These are phyloP conservation scores for Aldrovandia affinis DNA, from an alignment of 2,797 vertebrate species.

Conservation along the genomic window DNA sequence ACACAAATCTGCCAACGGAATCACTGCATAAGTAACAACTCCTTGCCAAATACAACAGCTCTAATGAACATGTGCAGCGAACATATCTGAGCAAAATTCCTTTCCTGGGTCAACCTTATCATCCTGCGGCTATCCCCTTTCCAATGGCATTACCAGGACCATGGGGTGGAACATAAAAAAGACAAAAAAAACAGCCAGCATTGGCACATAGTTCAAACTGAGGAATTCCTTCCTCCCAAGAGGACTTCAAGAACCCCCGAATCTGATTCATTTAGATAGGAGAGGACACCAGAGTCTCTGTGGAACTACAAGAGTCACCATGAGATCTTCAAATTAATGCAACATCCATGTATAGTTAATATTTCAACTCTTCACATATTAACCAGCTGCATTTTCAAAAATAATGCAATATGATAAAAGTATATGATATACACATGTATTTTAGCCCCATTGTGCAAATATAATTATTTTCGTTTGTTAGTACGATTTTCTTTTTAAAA, in stretches of 20 bases:
- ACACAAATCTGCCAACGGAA: background rate
- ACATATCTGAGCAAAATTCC: constrained; percentile 8
- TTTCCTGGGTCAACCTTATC: background rate
- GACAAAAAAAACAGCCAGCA: constrained; percentile 18
- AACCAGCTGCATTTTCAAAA: background rate
- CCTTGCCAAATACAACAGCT: too few relatives aligned
- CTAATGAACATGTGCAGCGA: background rate
- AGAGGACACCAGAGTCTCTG: background rate
- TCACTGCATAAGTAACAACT: background rate
- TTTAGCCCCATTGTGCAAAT: background rate
- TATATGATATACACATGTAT: background rate
- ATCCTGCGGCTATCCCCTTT: constrained; percentile 27
- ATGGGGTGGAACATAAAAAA: constrained; percentile 39
- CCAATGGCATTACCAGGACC: constrained; percentile 56
- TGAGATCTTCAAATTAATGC: background rate
- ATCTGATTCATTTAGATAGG: constrained; percentile 44
- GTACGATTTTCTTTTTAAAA: background rate
- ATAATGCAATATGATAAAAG: background rate
- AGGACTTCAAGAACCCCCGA: constrained; percentile 55
- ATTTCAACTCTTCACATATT: too few relatives aligned
- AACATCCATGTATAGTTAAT: too few relatives aligned
- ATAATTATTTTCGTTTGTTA: background rate
- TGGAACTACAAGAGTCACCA: background rate
- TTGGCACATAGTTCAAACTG: constrained; percentile 31
- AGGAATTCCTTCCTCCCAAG: constrained; percentile 57